Base-by-base conservation (phyloP, 2,888 invertebrate species). In the Thecocarcelia acutangulata region DNA sequence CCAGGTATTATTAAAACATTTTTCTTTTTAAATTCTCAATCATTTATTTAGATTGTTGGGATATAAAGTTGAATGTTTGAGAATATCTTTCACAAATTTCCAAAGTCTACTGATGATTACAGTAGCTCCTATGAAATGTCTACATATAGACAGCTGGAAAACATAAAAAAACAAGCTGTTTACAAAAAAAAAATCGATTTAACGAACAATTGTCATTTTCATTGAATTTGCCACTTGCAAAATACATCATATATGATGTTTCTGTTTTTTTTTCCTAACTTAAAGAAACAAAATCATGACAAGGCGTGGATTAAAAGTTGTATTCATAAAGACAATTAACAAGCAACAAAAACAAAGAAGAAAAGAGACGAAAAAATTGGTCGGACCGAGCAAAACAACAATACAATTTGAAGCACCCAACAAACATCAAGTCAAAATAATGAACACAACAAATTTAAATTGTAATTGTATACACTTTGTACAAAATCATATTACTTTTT, bases 381-480 rank as follows among this genome's bases (percentile, higher is more conserved):
- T 48, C 63, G 28, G 46, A 61, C 54, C 50, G 61, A 44, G 63
- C 24, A 37, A 21, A 12, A 59, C 42, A 50, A 61, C 33, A 69
- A 42, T 40, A 56, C 61, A 61, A 69, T 58, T 52, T 24, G 40
- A 64, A 56, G 17, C 46, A 56, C 28, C 24, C 13, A 54, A 46
- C 17, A 58, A 54, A 46, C 17, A 58, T 33, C n/a, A 56, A 80
- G 15, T 40, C 17, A 6, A 66, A 59, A 64, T 24, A 37, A 1
- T 21, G 17, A 44, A 44, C 19, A 66, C 40, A 59, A 58, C 28
- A 69, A 44, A 64, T 48, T 52, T n/a, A 42, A 69, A 58, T 80
- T 75, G 70, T 75, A 80, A 80, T 75, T 70, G 50, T 75, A 80
- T 70, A 69, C 58, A 75, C 44, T 69, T 64, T 66, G 58, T 64